Base-by-base conservation (phyloP, 1,140 invertebrate species). In the Araneus ventricosus region DNA sequence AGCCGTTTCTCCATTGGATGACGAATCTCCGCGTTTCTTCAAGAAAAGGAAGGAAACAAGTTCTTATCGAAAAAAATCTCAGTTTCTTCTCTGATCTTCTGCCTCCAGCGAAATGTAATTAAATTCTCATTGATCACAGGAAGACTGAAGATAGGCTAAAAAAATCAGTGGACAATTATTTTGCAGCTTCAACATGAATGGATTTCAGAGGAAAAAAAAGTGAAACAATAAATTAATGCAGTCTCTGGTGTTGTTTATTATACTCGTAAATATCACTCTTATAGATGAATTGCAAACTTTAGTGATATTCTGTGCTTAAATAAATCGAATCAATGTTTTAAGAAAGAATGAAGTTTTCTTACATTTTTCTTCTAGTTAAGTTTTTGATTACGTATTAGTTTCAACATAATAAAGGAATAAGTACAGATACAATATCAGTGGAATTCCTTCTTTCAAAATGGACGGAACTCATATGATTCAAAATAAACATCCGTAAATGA, bases 111-210 rank as follows among this genome's bases (percentile, higher is more conserved):
- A 70, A 70, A 70, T 70, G 67, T 34, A 70, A 70, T 70, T 70
- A 34, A 70, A 70, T 70, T 70, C 67, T 20, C 67, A 70, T 70
- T 70, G 67, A 70, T 70, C 67, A 70, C 34, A 70, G 27, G 14
- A 4, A 20, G 8, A 1, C 2, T 34, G 67, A 4, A 20, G 27
- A 70, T 24, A 63, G 5, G 61, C 20, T 27, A n/a, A 52, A 52
- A 52, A 52, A 14, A n/a, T 17, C 30, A 4, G 17, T 5, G 1
- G 10, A 70, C 27, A 70, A 27, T 70, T 70, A 70, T 70, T 63
- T 63, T n/a, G 59, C 24, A 24, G 59, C 3, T 1, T 63, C 17
- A 63, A 63, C 59, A 24, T 17, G 27, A 70, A 24, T 34, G n/a
- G 30, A 30, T 27, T 70, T 70, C 30, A 2, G 27, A 5, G 34